Conservation (phyloP, 1,140 invertebrate genomes). For the Saccostrea glomerata region DNA sequence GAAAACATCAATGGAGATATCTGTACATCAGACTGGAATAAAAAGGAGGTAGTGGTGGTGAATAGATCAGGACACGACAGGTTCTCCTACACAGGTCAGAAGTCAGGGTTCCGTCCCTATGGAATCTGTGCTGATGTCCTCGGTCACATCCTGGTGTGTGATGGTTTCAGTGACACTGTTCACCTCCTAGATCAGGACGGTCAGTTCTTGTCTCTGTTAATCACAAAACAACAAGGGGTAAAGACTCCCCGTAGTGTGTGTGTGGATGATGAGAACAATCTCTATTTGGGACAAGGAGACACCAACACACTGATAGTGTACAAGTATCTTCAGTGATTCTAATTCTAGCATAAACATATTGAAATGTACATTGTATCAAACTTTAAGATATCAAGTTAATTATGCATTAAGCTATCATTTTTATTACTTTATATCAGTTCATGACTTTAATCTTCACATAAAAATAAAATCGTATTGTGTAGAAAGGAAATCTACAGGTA, state of each 20-base stretch:
- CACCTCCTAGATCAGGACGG: background rate
- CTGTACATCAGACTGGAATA: background rate
- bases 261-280: no score
- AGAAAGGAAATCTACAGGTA: no score
- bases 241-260: background rate
- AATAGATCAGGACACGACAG: background rate
- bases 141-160: no score
- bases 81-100: constrained; percentile 8
- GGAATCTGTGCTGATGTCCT: no score
- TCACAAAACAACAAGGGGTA: background rate
- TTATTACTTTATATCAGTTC: no score
- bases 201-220: constrained; percentile 8
- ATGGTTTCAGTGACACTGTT: background rate
- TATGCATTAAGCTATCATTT: no score
- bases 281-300: no score
- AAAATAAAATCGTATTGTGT: no score
- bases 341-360: background rate
- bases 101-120: background rate
- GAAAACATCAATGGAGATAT: background rate
- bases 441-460: no score
- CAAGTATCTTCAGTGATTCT: constrained; percentile 9
- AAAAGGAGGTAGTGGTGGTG: background rate
- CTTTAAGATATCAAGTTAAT: no score
- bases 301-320: background rate
- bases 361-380: no score